phyloP scores from a whole-genome alignment of 2,888 invertebrate genomes.

The Venusia cambrica region DNA sequence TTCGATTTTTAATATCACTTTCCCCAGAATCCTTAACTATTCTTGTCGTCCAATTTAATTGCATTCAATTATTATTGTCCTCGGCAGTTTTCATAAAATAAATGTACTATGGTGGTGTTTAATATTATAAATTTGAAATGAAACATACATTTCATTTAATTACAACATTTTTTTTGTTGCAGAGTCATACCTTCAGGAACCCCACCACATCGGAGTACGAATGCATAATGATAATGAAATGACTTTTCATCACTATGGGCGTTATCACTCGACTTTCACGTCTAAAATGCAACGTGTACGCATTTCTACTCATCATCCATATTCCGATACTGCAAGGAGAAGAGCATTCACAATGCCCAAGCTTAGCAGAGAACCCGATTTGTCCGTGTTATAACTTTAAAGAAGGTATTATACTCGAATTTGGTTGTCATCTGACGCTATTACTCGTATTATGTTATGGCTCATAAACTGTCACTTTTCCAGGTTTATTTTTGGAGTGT shows the following conservation, averaged over 20 bases:
- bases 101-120: too few species aligned
- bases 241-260: slow-evolving; percentile 70
- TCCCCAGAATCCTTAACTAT: slow-evolving; percentile 17
- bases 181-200: slow-evolving; percentile 33
- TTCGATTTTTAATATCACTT: slow-evolving; percentile 45
- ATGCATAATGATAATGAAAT: slow-evolving; percentile 75
- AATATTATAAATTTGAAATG: too few species aligned
- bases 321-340: slow-evolving; percentile 78
- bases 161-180: slow-evolving; percentile 26
- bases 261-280: slow-evolving; percentile 60
- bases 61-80: slow-evolving; percentile 17
- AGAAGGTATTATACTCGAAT: slow-evolving; percentile 80
- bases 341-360: slow-evolving; percentile 84
- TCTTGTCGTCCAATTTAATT: slow-evolving; percentile 26
- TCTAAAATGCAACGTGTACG: slow-evolving; percentile 74
- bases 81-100: slow-evolving; percentile 3
- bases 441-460: too few species aligned
- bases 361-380: slow-evolving; percentile 87
- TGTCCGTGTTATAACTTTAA: slow-evolving; percentile 97
- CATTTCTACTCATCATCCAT: slow-evolving; percentile 75
- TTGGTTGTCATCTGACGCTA: too few species aligned
- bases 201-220: slow-evolving; percentile 38
- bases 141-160: too few species aligned
- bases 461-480: slow-evolving; percentile 36
- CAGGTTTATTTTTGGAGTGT: slow-evolving; percentile 92